phyloP scores from a whole-genome alignment of 2,888 invertebrate genomes.

The Physocephala rufipes region DNA sequence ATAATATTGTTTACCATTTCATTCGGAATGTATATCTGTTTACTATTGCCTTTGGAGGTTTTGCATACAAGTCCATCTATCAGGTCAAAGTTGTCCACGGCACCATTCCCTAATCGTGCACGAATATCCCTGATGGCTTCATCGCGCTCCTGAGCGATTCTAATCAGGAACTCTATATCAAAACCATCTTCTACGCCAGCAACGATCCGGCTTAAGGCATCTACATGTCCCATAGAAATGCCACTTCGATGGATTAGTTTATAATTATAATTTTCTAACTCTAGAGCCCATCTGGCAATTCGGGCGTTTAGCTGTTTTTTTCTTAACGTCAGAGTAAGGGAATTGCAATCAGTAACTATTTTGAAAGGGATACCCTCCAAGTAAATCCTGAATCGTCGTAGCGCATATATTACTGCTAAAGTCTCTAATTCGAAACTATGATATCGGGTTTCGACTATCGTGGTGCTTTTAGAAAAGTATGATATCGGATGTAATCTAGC shows the following conservation, averaged over 20 bases:
- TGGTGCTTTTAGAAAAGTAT: conserved; percentile 55
- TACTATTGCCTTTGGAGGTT: conserved; percentile 1
- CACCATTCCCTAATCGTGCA: conserved; percentile 16
- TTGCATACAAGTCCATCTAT: conserved; percentile 35
- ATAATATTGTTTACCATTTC: conserved; percentile 36
- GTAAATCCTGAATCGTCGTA: conserved; percentile 14
- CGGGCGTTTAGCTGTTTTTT: conserved; percentile 8
- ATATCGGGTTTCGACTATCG: conserved; percentile 49
- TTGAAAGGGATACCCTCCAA: conserved; percentile 8
- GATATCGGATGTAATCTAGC: conserved; percentile 51
- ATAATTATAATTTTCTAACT: conserved; percentile 9
- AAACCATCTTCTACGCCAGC: neutral
- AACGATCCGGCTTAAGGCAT: conserved; percentile 9
- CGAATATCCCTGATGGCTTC: neutral
- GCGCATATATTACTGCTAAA: conserved; percentile 33
- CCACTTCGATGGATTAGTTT: conserved; percentile 8
- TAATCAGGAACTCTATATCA: neutral
- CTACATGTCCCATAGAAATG: conserved; percentile 15
- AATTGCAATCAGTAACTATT: conserved; percentile 18
- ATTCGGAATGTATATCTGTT: conserved; percentile 26
- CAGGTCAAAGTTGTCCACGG: conserved; percentile 28
- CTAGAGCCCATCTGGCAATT: conserved; percentile 15
- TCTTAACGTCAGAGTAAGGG: neutral
- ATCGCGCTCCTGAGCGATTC: neutral
- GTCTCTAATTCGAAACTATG: conserved; percentile 50